Conservation (phyloP, 2,888 invertebrate species). For the Caenorhabditis becei region DNA sequence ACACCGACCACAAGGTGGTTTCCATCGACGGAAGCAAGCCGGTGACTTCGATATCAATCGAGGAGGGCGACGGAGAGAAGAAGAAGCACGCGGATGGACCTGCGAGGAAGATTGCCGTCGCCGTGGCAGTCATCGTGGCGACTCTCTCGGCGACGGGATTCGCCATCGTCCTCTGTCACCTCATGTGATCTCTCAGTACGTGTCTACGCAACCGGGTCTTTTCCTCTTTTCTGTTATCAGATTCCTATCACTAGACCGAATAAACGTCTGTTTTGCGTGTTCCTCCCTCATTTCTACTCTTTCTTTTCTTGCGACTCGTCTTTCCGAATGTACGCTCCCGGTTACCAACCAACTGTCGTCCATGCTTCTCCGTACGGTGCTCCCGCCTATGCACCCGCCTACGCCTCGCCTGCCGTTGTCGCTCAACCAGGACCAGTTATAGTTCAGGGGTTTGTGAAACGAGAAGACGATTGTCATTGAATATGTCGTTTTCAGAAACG, state of each 20-base stretch:
- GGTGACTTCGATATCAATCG: neutral
- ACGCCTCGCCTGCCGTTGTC: constrained; percentile 13
- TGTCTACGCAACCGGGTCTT: too few species aligned
- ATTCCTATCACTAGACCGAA: too few species aligned
- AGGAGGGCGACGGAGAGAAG: neutral
- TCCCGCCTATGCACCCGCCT: constrained; percentile 29
- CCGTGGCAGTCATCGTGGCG: neutral
- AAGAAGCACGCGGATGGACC: neutral
- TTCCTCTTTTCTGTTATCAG: neutral
- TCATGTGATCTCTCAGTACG: too few species aligned
- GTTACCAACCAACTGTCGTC: constrained; percentile 34
- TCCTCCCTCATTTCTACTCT: constrained; percentile 4
- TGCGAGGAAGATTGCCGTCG: neutral
- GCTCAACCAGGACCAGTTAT: constrained; percentile 32
- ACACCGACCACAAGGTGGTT: constrained; percentile 11
- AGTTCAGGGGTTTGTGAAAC: constrained; percentile 1
- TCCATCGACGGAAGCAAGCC: constrained; percentile 13
- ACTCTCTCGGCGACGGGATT: neutral
- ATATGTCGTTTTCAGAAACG: neutral
- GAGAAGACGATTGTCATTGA: too few species aligned
- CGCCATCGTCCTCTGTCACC: neutral
- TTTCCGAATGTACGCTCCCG: constrained; percentile 30
- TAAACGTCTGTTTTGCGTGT: neutral
- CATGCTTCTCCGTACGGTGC: constrained; percentile 40
- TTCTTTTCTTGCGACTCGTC: neutral